A percentile compares a stretch with the other conserved stretches of the same genome.
Evolutionary conservation across 2,797 vertebrate genomes (phyloP).

Genomic region (Girardinus metallicus): DNA sequence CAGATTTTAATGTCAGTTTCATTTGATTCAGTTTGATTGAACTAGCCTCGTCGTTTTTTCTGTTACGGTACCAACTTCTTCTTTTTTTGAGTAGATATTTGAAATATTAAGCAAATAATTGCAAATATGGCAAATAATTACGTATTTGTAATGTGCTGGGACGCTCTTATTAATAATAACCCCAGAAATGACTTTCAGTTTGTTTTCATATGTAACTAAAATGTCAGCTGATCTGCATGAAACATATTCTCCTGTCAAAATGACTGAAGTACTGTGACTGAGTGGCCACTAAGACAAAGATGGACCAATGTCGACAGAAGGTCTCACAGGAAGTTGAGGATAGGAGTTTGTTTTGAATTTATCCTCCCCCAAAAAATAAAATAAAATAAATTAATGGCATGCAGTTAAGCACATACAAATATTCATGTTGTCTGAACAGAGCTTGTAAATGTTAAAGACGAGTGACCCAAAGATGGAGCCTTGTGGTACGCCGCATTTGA

Average conservation of each 20-base stretch:
- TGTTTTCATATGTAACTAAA: neutral
- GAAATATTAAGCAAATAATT: neutral
- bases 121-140: neutral
- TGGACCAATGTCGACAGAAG: neutral
- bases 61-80: neutral
- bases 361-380: neutral
- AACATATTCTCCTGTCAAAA: neutral
- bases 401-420: neutral
- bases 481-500: no score
- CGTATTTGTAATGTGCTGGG: neutral
- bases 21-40: neutral
- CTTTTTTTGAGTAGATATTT: neutral
- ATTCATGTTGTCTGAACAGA: neutral
- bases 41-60: neutral
- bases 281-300: neutral
- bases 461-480: no score
- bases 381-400: neutral
- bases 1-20: neutral
- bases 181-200: neutral
- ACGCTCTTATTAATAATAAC: neutral
- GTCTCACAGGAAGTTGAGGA: neutral
- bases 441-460: no score
- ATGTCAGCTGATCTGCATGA: neutral
- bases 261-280: neutral
- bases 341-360: neutral